Percentiles rank a stretch among this genome's conserved stretches.
Evolutionary conservation across 1,140 invertebrate genomes (phyloP).

Genomic region (Drosophila mojavensis): DNA sequence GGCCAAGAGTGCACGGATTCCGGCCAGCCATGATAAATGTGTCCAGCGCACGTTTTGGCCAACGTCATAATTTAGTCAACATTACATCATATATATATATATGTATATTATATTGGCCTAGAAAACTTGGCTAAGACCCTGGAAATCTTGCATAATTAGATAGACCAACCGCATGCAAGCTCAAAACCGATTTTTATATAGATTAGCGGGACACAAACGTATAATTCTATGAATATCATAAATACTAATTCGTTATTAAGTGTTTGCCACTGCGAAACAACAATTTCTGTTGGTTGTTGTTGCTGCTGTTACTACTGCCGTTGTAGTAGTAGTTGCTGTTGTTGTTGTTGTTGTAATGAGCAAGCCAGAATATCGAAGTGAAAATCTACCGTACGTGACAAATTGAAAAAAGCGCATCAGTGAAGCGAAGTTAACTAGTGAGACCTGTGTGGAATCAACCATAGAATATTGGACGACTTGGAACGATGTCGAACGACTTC

Average conservation of each 20-base stretch:
- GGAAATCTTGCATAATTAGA: slow-evolving; percentile 77
- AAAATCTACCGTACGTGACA: slow-evolving; percentile 79
- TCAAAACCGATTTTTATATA: slow-evolving; percentile 42
- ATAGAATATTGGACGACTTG: slow-evolving; percentile 76
- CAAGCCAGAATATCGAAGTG: slow-evolving; percentile 58
- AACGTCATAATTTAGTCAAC: slow-evolving; percentile 67
- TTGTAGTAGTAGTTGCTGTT: neutral
- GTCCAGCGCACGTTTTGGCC: slow-evolving; percentile 64
- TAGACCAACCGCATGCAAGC: slow-evolving; percentile 69
- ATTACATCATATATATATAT: slow-evolving; percentile 52
- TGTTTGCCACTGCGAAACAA: slow-evolving; percentile 8
- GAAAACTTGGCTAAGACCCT: slow-evolving; percentile 48
- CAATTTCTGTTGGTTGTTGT: no score
- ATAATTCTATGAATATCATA: slow-evolving; percentile 78
- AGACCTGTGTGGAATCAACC: slow-evolving; percentile 81
- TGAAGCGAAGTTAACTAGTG: slow-evolving; percentile 81
- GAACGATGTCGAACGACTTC: slow-evolving; percentile 31
- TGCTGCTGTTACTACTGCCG: no score
- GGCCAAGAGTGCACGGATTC: slow-evolving; percentile 5
- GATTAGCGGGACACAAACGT: slow-evolving; percentile 58
- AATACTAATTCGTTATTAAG: slow-evolving; percentile 76
- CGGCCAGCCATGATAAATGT: slow-evolving; percentile 72
- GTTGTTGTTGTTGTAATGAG: slow-evolving; percentile 52
- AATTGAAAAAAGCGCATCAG: slow-evolving; percentile 83
- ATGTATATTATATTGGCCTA: slow-evolving; percentile 32